Evolutionary conservation across 2,888 invertebrate genomes (phyloP).

Genomic region (Hyppa rectilinea): DNA sequence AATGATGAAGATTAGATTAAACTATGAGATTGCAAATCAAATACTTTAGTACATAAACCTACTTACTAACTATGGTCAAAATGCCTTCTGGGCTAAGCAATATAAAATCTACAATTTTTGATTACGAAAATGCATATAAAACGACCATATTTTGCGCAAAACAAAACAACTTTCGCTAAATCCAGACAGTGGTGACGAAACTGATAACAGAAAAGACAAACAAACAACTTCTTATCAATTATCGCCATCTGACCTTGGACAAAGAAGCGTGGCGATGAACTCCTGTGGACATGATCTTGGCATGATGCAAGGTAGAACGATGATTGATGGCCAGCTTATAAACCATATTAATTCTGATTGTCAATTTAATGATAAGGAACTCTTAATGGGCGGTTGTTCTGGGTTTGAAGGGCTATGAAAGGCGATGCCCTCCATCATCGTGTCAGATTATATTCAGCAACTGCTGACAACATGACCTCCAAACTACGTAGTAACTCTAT

Average conservation of each 20-base stretch:
- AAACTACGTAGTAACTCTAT: neutral
- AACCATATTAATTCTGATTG: slow-evolving; percentile 35
- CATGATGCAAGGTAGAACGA: slow-evolving; percentile 46
- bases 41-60: neutral
- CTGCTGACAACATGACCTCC: neutral
- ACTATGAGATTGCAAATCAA: neutral
- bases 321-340: slow-evolving; percentile 41
- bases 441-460: neutral
- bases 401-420: slow-evolving; percentile 9
- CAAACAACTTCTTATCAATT: slow-evolving; percentile 68
- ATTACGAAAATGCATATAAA: slow-evolving; percentile 33
- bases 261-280: slow-evolving; percentile 59
- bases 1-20: neutral
- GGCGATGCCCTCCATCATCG: neutral
- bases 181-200: slow-evolving; percentile 40
- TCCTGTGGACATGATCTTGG: slow-evolving; percentile 50
- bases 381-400: slow-evolving; percentile 9
- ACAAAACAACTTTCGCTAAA: slow-evolving; percentile 57
- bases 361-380: slow-evolving; percentile 16
- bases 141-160: slow-evolving; percentile 21
- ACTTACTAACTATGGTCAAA: neutral
- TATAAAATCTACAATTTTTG: slow-evolving; percentile 3
- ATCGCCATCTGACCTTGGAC: slow-evolving; percentile 70
- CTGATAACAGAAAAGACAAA: slow-evolving; percentile 50
- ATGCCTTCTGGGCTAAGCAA: too few relatives aligned